A percentile compares a stretch with the other conserved stretches of the same genome.
Conservation (phyloP, 1,140 invertebrate species). For the Aphaenogaster rudis region DNA sequence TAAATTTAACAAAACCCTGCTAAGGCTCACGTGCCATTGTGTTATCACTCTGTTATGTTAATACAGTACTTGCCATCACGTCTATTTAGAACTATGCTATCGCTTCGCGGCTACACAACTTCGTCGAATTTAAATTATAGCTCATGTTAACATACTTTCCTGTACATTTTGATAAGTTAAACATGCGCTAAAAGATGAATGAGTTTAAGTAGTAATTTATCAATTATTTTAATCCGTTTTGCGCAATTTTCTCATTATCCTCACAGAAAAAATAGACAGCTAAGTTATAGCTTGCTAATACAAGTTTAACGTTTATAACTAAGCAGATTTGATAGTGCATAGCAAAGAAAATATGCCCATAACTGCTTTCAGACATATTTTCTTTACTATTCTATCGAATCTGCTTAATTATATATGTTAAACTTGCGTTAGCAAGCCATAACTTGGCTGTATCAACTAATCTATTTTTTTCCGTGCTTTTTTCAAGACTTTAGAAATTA, state of each 20-base stretch:
- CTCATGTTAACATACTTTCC: background rate
- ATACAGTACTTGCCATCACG: background rate
- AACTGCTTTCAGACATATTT: no score
- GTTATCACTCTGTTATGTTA: constrained; percentile 34
- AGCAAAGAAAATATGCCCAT: no score
- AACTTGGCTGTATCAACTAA: no score
- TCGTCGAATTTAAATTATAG: constrained; percentile 45
- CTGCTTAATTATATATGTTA: no score
- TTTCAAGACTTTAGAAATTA: background rate
- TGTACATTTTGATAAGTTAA: constrained; percentile 22
- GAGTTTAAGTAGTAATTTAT: constrained; percentile 4
- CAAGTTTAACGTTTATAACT: no score
- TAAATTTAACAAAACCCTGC: constrained; percentile 43
- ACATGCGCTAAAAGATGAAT: constrained; percentile 6
- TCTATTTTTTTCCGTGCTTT: background rate
- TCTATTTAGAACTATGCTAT: background rate
- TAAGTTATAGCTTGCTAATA: no score
- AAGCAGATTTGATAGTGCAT: no score
- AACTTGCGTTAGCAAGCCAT: no score
- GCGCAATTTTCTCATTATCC: background rate
- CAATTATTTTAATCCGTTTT: background rate
- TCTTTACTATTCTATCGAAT: no score
- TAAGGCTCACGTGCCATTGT: background rate
- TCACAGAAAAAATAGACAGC: no score
- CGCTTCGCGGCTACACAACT: constrained; percentile 1